Evolutionary conservation across 2,113 vertebrate species (phyloP), one percentile per base, ranked within the genome.

Genomic region (Rhabdomys dilectus): DNA sequence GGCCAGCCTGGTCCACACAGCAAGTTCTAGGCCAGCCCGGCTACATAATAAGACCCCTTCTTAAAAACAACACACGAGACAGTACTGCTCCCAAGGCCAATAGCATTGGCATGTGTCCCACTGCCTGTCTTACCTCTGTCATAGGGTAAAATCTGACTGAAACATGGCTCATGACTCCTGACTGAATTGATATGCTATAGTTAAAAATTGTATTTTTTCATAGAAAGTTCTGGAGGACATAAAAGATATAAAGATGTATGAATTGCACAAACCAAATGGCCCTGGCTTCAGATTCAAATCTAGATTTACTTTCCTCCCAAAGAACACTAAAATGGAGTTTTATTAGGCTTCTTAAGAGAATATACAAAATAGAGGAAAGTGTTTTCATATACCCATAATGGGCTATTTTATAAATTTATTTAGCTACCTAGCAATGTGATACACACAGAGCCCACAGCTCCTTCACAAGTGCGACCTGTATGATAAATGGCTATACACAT

Each of bases 261-360:
- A 45, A 22, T 13, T 62, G 3, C 48, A 91, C 7, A 70, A 94
- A 26, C 22, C 88, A 95, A 78, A 78, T 39, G 6, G 21, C 36
- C 31, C 45, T 82, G 76, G 39, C 39, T 88, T 95, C 56, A 73
- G 53, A 88, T 51, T 94, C 77, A 19, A 62, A 85, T 73, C 72
- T 76, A 48, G 62, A 88, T 73, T 39, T 66, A 39, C 19, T 68
- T 91, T 91, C 13, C 24, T 51, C n/a, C 60, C 75, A 77, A 16
- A 93, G 60, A 89, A 94, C 9, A 68, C 10, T n/a, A 9, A 96
- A 88, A n/a, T 16, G 5, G 76, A 39, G 56, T 60, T 94, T 92
- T 68, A 94, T 36, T 36, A 85, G 94, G 56, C 26, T 75, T 58
- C 91, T 60, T 7, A 7, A 92, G 51, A 85, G 96, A 94, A 93